A percentile compares a stretch with the other conserved stretches of the same genome.
Evolutionary conservation across 2,113 vertebrate species (phyloP).

Genomic region (Amblyornis subalaris): DNA sequence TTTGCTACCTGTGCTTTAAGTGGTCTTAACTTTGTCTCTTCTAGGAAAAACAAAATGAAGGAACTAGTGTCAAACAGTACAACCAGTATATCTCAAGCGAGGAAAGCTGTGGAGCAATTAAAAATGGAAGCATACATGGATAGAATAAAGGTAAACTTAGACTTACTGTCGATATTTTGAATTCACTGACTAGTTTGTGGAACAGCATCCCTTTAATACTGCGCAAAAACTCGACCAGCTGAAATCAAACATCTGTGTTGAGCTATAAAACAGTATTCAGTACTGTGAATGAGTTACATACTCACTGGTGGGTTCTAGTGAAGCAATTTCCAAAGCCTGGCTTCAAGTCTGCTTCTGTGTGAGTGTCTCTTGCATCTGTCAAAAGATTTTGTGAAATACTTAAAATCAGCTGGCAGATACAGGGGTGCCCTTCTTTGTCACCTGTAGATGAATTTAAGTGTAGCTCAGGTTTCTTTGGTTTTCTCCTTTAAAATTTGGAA

Average conservation of each 20-base stretch:
- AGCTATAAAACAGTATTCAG: background rate
- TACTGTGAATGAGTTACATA: background rate
- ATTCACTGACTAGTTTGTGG: background rate
- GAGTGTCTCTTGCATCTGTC: background rate
- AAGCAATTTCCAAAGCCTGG: background rate
- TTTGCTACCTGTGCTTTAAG: background rate
- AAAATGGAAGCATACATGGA: constrained; percentile 99
- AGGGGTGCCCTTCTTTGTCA: background rate
- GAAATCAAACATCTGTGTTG: background rate
- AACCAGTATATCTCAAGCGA: constrained; percentile 92
- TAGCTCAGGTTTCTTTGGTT: background rate
- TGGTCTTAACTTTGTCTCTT: background rate
- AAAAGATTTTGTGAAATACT: background rate
- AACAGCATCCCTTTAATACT: background rate
- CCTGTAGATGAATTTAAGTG: background rate
- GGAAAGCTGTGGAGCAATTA: constrained; percentile 95
- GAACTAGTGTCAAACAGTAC: constrained; percentile 90
- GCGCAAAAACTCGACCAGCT: background rate
- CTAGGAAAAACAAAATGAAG: constrained; percentile 83
- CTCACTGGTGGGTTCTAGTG: background rate
- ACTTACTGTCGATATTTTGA: background rate
- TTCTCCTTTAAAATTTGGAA: background rate
- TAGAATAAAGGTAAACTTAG: constrained; percentile 87
- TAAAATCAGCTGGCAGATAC: background rate
- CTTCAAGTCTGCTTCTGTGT: background rate